Conservation (phyloP, 2,113 vertebrate genomes). For the Odobenus rosmarus region DNA sequence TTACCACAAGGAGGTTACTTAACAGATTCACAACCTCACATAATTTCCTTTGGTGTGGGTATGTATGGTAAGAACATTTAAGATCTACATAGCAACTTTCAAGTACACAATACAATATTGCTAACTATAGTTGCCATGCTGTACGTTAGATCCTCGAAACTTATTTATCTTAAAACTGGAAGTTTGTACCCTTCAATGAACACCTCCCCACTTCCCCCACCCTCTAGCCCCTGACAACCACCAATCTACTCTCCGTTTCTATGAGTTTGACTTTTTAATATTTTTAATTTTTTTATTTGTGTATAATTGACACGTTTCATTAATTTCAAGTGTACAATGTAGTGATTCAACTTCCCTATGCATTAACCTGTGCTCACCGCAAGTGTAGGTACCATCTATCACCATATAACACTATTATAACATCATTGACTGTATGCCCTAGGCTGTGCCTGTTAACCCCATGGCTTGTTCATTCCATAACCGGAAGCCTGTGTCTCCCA, state of each 20-base stretch:
- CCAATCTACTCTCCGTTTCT: background rate
- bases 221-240: background rate
- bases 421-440: background rate
- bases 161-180: background rate
- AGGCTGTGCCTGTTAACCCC: background rate
- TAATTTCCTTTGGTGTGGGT: background rate
- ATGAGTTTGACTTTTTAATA: background rate
- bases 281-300: background rate
- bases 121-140: background rate
- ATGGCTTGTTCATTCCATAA: background rate
- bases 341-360: background rate
- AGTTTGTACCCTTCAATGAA: background rate
- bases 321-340: background rate
- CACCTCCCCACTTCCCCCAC: background rate
- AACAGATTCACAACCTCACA: background rate
- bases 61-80: background rate
- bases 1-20: background rate
- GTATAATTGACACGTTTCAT: background rate
- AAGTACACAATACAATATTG: background rate
- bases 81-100: background rate
- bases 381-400: background rate
- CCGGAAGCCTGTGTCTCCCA: background rate
- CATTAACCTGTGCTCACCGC: background rate
- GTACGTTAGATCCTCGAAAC: background rate
- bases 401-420: background rate